These are phyloP conservation scores for Myzus persicae DNA, from an alignment of 1,140 invertebrate species.

Conservation along the genomic window DNA sequence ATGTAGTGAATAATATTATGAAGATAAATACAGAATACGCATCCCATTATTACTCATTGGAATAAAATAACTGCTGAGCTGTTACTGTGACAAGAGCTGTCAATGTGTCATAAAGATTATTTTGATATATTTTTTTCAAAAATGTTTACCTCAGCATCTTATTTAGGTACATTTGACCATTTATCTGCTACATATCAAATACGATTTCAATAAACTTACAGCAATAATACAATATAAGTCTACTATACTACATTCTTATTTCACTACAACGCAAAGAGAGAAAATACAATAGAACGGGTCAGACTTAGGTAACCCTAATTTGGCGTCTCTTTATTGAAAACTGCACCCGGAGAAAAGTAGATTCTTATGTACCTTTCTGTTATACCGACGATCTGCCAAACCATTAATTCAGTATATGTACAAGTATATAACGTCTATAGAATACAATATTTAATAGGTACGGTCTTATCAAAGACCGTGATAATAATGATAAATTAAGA, in stretches of 20 bases:
- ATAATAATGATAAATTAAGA: background rate
- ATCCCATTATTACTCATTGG: background rate
- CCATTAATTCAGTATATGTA: background rate
- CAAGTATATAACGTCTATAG: background rate
- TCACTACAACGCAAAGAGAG: background rate
- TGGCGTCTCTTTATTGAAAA: conserved; percentile 43
- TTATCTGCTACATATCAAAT: background rate
- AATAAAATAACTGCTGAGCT: background rate
- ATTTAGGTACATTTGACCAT: background rate
- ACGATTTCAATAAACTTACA: background rate
- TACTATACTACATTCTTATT: background rate
- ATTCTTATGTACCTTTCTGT: background rate
- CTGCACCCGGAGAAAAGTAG: background rate
- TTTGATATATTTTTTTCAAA: background rate
- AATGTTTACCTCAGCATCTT: background rate
- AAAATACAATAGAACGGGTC: conserved; percentile 8
- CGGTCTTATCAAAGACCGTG: background rate
- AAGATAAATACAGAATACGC: background rate
- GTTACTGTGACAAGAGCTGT: background rate
- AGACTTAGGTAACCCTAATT: background rate
- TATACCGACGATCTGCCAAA: background rate
- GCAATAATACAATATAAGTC: too few species aligned
- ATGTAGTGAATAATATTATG: background rate
- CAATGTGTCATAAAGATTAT: background rate
- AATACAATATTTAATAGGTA: background rate